phyloP scores from a whole-genome alignment of 2,888 invertebrate species.

The Lasioglossum leucozonium region DNA sequence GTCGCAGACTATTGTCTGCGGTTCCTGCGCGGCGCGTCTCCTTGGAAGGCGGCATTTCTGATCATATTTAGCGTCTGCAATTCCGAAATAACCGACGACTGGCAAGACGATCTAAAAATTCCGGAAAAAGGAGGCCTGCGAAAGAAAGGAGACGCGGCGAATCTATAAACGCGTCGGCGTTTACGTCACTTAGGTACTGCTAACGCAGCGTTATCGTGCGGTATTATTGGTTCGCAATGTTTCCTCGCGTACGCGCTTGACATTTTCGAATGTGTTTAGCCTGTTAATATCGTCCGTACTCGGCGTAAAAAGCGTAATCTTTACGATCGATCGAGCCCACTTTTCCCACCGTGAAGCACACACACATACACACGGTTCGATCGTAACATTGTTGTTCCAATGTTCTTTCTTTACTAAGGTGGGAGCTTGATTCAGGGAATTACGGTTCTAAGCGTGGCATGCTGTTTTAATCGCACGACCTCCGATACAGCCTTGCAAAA shows the following conservation, averaged over 20 bases:
- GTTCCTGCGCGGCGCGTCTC: neutral
- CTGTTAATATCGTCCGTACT: neutral
- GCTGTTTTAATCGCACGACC: neutral
- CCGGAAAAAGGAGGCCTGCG: neutral
- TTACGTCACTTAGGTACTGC: neutral
- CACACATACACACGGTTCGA: neutral
- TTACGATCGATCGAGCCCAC: neutral
- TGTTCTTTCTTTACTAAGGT: neutral
- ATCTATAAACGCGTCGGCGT: conserved; percentile 5
- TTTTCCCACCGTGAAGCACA: neutral
- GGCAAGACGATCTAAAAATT: conserved; percentile 53
- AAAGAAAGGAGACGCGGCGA: neutral
- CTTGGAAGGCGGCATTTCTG: conserved; percentile 7
- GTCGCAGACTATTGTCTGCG: conserved; percentile 10
- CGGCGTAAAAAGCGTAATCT: neutral
- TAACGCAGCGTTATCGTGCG: conserved; percentile 14
- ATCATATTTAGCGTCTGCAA: conserved; percentile 6
- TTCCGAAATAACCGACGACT: conserved; percentile 41
- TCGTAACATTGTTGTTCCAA: neutral
- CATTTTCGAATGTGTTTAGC: neutral
- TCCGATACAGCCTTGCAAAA: neutral
- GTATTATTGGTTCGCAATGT: conserved; percentile 25
- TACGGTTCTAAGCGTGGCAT: neutral
- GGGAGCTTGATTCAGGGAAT: neutral
- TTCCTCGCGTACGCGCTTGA: neutral